Conservation (phyloP, 2,797 vertebrate species). For the Lemur catta region DNA sequence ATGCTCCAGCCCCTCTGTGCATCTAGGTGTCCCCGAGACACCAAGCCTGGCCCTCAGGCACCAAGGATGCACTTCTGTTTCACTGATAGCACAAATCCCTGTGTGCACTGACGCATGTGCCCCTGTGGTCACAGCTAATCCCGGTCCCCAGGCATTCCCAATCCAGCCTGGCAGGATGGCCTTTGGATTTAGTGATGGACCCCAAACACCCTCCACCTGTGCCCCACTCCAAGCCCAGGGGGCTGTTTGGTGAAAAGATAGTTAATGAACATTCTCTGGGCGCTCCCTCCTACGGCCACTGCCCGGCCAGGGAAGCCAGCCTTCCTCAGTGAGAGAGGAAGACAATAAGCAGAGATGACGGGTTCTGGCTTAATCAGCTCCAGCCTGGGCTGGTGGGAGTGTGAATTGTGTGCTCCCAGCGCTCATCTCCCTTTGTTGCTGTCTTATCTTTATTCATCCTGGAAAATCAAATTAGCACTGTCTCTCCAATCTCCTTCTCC, state of each 20-base stretch:
- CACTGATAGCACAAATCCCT: background rate
- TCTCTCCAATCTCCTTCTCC: slow-evolving; percentile 67
- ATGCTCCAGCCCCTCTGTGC: rapidly evolving
- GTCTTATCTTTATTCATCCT: slow-evolving; percentile 77
- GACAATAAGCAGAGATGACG: background rate
- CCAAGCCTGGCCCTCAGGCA: background rate
- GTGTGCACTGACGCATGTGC: background rate
- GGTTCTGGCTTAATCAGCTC: slow-evolving; percentile 58
- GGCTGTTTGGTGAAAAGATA: background rate
- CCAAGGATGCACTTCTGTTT: background rate
- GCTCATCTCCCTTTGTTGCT: slow-evolving; percentile 72
- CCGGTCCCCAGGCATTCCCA: background rate
- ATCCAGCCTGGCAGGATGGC: no score
- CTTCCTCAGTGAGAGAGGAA: background rate
- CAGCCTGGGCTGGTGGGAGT: background rate
- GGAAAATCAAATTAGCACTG: slow-evolving; percentile 82
- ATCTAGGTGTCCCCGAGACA: background rate
- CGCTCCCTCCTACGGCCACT: rapidly evolving
- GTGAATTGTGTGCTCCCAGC: slow-evolving; percentile 68
- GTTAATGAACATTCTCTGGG: background rate
- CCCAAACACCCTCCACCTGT: no score
- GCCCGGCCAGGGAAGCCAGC: background rate
- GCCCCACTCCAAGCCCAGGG: no score
- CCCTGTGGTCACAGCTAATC: background rate
- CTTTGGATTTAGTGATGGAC: background rate